Base-by-base conservation (phyloP, 2,113 vertebrate species). In the Larimichthys crocea region DNA sequence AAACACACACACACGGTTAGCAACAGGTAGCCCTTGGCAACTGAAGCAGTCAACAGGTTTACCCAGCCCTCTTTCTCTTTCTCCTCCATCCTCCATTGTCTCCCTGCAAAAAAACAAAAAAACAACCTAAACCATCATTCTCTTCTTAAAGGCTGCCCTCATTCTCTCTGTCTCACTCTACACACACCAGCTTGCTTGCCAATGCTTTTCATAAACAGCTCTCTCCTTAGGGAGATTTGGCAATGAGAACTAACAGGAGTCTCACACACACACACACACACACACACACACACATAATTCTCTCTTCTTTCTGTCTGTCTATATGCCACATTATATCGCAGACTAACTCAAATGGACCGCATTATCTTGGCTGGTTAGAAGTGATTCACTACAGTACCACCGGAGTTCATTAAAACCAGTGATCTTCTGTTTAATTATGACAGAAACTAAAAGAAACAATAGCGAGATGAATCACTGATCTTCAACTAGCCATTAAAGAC, bases 21-120 rank as follows among this genome's bases (percentile, higher is more conserved):
- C 86, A 92, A 90, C 89, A 92, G 86, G 86, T 91, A 80, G 69
- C 56, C 74, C 55, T 85, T 89, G 87, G 87, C 86, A 91, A 90
- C 86, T 14, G 67, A 73, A 64, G 49, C 57, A 70, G 73, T 70
- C 85, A 90, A 83, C 83, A 89, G 83, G 91, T 91, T 83, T 78
- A 42, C 57, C n/a, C 56, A 35, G 26, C 53, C 76, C 64, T 60
- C 73, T 66, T 65, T 72, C 31, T 73, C 59, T 63, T 66, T 65
- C 65, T 55, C 70, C 66, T 52, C 52, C 70, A 62, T 75, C 31
- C 48, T 77, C 57, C 75, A 57, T 70, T 74, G 68, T 91, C 71
- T 85, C 62, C 52, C 57, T 66, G 60, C 46, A 65, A 80, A 87
- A 10, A 80, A 69, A 84, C 79, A 10, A 6, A 80, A 72, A 82